phyloP scores from a whole-genome alignment of 1,140 invertebrate genomes.

The Euglossa dilemma region DNA sequence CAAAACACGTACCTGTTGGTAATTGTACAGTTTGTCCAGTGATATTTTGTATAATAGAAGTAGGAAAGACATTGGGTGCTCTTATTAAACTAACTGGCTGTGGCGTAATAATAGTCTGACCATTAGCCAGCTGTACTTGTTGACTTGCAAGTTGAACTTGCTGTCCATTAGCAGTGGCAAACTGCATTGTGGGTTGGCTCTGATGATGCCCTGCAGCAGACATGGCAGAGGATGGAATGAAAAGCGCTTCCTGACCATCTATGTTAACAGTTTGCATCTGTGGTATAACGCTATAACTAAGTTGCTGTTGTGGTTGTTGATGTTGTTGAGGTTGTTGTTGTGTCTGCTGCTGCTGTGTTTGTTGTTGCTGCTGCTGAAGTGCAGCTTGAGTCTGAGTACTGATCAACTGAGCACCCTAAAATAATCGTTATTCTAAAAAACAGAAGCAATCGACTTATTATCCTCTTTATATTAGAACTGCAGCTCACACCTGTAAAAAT shows the following conservation, averaged over 20 bases:
- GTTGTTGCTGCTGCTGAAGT: slow-evolving; percentile 80
- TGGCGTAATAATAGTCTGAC: slow-evolving; percentile 80
- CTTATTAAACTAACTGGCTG: slow-evolving; percentile 83
- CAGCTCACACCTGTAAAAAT: slow-evolving; percentile 81
- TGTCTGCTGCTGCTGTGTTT: slow-evolving; percentile 81
- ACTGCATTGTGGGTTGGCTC: slow-evolving; percentile 78
- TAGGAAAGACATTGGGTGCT: slow-evolving; percentile 78
- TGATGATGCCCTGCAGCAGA: slow-evolving; percentile 77
- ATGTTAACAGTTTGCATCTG: slow-evolving; percentile 95
- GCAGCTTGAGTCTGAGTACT: slow-evolving; percentile 74
- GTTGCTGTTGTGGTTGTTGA: slow-evolving; percentile 81
- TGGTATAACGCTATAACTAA: slow-evolving; percentile 86
- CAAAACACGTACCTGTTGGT: slow-evolving; percentile 74
- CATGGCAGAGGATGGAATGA: slow-evolving; percentile 88
- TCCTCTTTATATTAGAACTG: not conserved
- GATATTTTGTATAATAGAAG: slow-evolving; percentile 81
- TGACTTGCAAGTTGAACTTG: slow-evolving; percentile 82
- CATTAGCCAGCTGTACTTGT: slow-evolving; percentile 84
- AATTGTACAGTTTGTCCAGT: slow-evolving; percentile 81
- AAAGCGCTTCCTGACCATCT: slow-evolving; percentile 95
- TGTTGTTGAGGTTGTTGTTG: slow-evolving; percentile 81
- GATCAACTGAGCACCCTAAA: slow-evolving; percentile 77
- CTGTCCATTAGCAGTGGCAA: slow-evolving; percentile 79
- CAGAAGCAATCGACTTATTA: not conserved
- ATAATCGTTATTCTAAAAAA: slow-evolving; percentile 9